Percentiles rank a stretch among this genome's conserved stretches.
Evolutionary conservation across 2,888 invertebrate species (phyloP).

Genomic region (Diogma glabrata): DNA sequence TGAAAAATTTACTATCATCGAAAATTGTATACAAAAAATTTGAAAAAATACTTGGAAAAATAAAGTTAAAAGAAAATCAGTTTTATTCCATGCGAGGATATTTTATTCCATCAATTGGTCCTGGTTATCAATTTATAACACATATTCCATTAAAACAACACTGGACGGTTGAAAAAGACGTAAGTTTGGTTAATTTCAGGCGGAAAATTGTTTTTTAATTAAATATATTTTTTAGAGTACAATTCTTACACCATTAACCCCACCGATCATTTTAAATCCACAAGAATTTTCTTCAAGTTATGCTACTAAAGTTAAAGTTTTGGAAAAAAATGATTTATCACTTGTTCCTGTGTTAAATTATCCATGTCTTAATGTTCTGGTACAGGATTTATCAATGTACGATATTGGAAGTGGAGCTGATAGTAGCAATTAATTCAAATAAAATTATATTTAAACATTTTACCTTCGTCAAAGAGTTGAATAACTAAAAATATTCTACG

Average conservation of each 20-base stretch:
- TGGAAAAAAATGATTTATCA: slow-evolving; percentile 23
- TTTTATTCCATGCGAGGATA: slow-evolving; percentile 25
- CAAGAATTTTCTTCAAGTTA: slow-evolving; percentile 23
- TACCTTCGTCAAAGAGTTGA: too few relatives aligned
- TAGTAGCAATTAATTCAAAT: not conserved
- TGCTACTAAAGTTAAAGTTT: slow-evolving; percentile 22
- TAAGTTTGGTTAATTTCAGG: slow-evolving; percentile 15
- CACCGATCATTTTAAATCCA: slow-evolving; percentile 21
- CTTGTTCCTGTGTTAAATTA: slow-evolving; percentile 20
- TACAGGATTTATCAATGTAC: slow-evolving; percentile 20
- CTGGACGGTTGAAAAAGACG: slow-evolving; percentile 20
- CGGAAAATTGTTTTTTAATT: not conserved
- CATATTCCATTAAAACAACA: slow-evolving; percentile 24
- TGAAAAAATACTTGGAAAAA: slow-evolving; percentile 20
- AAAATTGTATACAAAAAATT: slow-evolving; percentile 25
- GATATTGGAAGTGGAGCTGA: slow-evolving; percentile 3
- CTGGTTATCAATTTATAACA: slow-evolving; percentile 25
- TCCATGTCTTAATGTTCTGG: slow-evolving; percentile 25
- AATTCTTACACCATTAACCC: slow-evolving; percentile 16
- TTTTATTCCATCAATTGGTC: slow-evolving; percentile 23
- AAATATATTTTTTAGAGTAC: slow-evolving; percentile 10
- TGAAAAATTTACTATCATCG: slow-evolving; percentile 20
- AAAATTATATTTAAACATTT: too few relatives aligned
- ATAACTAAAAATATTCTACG: too few relatives aligned
- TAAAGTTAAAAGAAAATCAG: slow-evolving; percentile 19